Percentiles rank a stretch among this genome's conserved stretches.
Conservation (phyloP, 2,888 invertebrate species). For the Lucinisca nassula region DNA sequence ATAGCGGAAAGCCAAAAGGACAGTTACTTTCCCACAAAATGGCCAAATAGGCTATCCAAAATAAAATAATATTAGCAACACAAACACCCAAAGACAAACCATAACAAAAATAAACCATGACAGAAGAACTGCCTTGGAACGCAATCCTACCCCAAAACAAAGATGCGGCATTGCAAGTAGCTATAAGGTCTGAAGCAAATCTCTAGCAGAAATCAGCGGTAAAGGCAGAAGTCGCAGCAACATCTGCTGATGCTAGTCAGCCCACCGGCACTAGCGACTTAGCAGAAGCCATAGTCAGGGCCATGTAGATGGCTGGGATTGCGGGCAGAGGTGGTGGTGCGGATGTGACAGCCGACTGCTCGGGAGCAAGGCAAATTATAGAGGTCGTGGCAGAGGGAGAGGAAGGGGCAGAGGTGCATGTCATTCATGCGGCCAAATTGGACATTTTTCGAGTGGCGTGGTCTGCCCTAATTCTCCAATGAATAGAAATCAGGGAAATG, state of each 20-base stretch:
- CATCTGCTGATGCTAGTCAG: not conserved
- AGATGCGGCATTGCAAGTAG: conserved; percentile 11
- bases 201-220: not conserved
- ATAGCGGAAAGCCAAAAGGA: too few species aligned
- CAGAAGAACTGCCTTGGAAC: too few species aligned
- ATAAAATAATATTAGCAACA: too few species aligned
- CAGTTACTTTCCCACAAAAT: too few species aligned
- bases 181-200: conserved; percentile 11
- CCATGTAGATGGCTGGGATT: not conserved
- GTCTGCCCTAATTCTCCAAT: not conserved
- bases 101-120: too few species aligned
- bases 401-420: not conserved
- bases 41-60: too few species aligned
- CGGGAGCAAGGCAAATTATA: not conserved
- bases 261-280: not conserved
- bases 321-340: too few species aligned
- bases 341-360: not conserved
- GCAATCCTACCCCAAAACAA: not conserved
- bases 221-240: not conserved
- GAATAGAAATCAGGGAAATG: conserved; percentile 2
- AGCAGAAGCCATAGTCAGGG: not conserved
- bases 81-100: too few species aligned
- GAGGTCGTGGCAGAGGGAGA: not conserved
- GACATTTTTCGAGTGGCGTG: not conserved
- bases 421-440: not conserved